phyloP scores from a whole-genome alignment of 2,888 invertebrate species.

The Anthrax anthrax region DNA sequence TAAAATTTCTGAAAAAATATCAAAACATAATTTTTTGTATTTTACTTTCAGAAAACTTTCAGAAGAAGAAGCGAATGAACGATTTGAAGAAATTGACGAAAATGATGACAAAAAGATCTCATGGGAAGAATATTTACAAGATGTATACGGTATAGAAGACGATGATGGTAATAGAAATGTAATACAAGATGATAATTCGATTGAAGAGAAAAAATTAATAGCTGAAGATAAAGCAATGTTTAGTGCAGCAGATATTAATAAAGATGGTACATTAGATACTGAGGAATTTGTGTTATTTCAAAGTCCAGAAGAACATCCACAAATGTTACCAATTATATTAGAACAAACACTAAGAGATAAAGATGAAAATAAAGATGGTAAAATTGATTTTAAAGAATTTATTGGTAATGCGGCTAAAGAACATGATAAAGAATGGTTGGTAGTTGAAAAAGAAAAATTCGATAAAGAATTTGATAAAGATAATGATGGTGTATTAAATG shows the following conservation, averaged over 20 bases:
- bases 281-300: slow-evolving; percentile 79
- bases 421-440: slow-evolving; percentile 57
- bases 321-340: slow-evolving; percentile 68
- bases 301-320: slow-evolving; percentile 84
- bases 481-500: slow-evolving; percentile 64
- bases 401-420: slow-evolving; percentile 38
- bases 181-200: slow-evolving; percentile 36
- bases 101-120: slow-evolving; percentile 67
- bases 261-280: slow-evolving; percentile 58
- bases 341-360: slow-evolving; percentile 74
- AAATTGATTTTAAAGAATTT: slow-evolving; percentile 56
- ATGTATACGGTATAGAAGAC: slow-evolving; percentile 66
- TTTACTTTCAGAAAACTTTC: slow-evolving; percentile 51
- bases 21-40: no score
- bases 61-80: slow-evolving; percentile 73
- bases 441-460: slow-evolving; percentile 67
- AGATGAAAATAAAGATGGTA: slow-evolving; percentile 72
- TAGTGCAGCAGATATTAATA: slow-evolving; percentile 66
- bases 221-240: slow-evolving; percentile 78
- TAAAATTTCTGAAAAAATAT: no score
- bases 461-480: slow-evolving; percentile 74
- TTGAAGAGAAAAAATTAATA: slow-evolving; percentile 44
- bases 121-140: slow-evolving; percentile 83
- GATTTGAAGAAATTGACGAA: slow-evolving; percentile 72
- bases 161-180: slow-evolving; percentile 35